These are phyloP conservation scores for Oeneis ivallda DNA, from an alignment of 2,888 invertebrate species.

Conservation along the genomic window DNA sequence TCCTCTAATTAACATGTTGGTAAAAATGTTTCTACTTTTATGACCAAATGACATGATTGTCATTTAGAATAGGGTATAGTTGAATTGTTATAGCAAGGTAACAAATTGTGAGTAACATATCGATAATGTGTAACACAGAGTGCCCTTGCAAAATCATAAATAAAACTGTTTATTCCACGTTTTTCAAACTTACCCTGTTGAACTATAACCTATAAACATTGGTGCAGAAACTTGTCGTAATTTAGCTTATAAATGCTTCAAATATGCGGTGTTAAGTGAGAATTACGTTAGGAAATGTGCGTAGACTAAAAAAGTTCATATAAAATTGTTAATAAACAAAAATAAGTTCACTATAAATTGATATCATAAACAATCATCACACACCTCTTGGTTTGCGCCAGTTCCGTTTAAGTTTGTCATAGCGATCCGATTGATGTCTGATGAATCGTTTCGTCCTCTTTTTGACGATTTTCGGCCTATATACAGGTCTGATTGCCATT, in stretches of 20 bases:
- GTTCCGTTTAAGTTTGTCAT: conserved; percentile 96
- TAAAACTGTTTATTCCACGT: not conserved
- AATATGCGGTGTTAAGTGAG: not conserved
- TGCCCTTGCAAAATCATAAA: conserved; percentile 66
- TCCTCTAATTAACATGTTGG: too few species aligned
- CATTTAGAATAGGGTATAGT: conserved; percentile 70
- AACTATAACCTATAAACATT: conserved; percentile 16
- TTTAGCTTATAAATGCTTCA: not conserved
- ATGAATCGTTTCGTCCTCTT: conserved; percentile 99
- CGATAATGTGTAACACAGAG: conserved; percentile 70
- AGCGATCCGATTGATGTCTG: conserved; percentile 99
- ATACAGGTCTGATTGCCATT: conserved; percentile 95
- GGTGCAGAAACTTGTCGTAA: not conserved
- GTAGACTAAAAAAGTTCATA: not conserved
- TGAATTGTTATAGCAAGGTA: conserved; percentile 72
- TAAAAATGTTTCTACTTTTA: conserved; percentile 63
- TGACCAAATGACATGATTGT: conserved; percentile 62
- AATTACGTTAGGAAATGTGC: not conserved
- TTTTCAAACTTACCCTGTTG: not conserved
- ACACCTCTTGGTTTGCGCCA: conserved; percentile 99
- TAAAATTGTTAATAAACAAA: not conserved
- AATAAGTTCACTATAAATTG: conserved; percentile 5
- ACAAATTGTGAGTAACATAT: conserved; percentile 78
- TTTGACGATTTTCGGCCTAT: conserved; percentile 95
- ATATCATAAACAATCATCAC: conserved; percentile 22